phyloP scores from a whole-genome alignment of 2,113 vertebrate species.

The Phalacrocorax pelagicus region DNA sequence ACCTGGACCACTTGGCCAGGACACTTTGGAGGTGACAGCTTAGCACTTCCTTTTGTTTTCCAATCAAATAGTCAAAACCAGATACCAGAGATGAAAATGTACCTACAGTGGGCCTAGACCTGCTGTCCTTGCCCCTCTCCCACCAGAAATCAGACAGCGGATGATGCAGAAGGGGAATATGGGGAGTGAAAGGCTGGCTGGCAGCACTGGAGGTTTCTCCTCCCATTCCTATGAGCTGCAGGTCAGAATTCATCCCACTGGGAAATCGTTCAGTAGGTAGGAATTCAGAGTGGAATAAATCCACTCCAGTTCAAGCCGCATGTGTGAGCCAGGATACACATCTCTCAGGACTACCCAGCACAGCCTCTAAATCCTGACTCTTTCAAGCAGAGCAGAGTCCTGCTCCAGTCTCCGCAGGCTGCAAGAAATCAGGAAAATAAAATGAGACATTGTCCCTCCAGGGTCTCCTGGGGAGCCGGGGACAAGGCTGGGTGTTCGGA shows the following conservation, averaged over 20 bases:
- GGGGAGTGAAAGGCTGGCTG: background rate
- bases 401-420: background rate
- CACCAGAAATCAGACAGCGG: background rate
- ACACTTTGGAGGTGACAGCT: background rate
- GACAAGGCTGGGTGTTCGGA: accelerated
- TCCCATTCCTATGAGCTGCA: background rate
- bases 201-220: background rate
- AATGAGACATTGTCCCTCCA: background rate
- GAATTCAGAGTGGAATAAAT: background rate
- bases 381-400: background rate
- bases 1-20: background rate
- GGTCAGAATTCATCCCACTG: background rate
- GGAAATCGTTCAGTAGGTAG: background rate
- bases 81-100: background rate
- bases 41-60: background rate
- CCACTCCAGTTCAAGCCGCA: accelerated
- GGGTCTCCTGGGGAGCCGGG: background rate
- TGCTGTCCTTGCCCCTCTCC: background rate
- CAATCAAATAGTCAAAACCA: background rate
- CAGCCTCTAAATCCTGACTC: background rate
- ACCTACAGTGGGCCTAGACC: background rate
- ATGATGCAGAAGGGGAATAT: background rate
- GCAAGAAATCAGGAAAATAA: background rate
- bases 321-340: background rate
- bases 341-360: background rate